A percentile compares a stretch with the other conserved stretches of the same genome.
These are phyloP conservation scores for Drosophila atripex DNA, from an alignment of 2,888 invertebrate genomes.

Conservation along the genomic window DNA sequence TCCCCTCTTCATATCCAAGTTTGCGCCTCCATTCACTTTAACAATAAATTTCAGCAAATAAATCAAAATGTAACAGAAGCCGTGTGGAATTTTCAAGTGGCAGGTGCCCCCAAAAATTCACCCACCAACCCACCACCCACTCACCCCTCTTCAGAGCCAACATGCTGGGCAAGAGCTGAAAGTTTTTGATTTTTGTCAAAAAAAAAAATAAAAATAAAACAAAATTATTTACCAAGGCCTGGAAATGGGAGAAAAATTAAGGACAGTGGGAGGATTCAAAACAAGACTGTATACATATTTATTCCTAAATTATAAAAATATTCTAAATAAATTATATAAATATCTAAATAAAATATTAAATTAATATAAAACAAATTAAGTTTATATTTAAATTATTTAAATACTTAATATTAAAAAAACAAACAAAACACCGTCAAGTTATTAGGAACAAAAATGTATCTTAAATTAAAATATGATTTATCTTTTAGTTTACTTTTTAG, in stretches of 20 bases:
- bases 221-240: slow-evolving; percentile 52
- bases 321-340: background rate
- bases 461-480: no score
- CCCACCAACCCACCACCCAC: slow-evolving; percentile 15
- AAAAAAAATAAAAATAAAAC: slow-evolving; percentile 29
- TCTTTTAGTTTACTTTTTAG: no score
- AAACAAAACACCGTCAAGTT: no score
- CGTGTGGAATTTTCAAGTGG: slow-evolving; percentile 70
- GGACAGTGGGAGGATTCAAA: background rate
- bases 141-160: slow-evolving; percentile 5
- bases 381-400: no score
- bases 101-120: slow-evolving; percentile 56
- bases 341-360: no score
- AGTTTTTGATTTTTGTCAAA: slow-evolving; percentile 65
- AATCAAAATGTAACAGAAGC: slow-evolving; percentile 77
- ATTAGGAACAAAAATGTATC: no score
- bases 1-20: slow-evolving; percentile 9
- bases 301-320: background rate
- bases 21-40: slow-evolving; percentile 55
- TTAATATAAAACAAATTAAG: no score
- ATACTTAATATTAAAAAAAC: no score
- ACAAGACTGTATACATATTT: no score
- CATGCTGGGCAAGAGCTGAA: slow-evolving; percentile 14
- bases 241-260: slow-evolving; percentile 12
- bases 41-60: slow-evolving; percentile 78